A percentile compares a stretch with the other conserved stretches of the same genome.
Evolutionary conservation across 2,113 vertebrate species (phyloP).

Genomic region (Pelmatolapia mariae): DNA sequence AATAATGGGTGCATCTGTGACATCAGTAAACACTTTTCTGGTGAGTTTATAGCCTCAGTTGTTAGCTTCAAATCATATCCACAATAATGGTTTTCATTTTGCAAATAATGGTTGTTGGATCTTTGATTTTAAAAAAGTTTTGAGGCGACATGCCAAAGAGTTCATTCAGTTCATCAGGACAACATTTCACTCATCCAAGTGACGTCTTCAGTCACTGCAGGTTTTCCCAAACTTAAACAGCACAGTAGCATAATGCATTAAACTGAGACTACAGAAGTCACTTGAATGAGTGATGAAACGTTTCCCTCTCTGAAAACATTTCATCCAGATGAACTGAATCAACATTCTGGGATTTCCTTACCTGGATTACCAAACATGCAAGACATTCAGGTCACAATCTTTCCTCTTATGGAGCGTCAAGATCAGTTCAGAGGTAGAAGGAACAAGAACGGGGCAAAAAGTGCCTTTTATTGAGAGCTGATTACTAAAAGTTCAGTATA

Average conservation of each 20-base stretch:
- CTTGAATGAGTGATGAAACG: not conserved
- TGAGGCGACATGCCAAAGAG: not conserved
- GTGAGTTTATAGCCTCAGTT: not conserved
- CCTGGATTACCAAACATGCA: not conserved
- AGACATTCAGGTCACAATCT: not conserved
- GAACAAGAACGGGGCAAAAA: not conserved
- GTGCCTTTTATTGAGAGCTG: not conserved
- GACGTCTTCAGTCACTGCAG: too few relatives aligned
- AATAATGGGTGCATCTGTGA: accelerated
- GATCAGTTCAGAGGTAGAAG: accelerated
- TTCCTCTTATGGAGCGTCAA: not conserved
- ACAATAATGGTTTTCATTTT: not conserved
- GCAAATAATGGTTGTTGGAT: not conserved
- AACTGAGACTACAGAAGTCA: not conserved
- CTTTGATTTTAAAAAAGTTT: not conserved
- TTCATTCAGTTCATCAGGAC: too few relatives aligned
- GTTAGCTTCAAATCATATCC: not conserved
- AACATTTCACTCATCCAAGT: too few relatives aligned
- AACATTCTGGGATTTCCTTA: not conserved
- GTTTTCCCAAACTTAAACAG: too few relatives aligned
- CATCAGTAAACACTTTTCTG: not conserved
- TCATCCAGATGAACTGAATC: not conserved
- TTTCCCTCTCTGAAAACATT: not conserved
- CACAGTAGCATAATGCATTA: too few relatives aligned
- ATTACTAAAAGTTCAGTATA: not conserved